Evolutionary conservation across 2,888 invertebrate genomes (phyloP).

Genomic region (Atrina japonica): DNA sequence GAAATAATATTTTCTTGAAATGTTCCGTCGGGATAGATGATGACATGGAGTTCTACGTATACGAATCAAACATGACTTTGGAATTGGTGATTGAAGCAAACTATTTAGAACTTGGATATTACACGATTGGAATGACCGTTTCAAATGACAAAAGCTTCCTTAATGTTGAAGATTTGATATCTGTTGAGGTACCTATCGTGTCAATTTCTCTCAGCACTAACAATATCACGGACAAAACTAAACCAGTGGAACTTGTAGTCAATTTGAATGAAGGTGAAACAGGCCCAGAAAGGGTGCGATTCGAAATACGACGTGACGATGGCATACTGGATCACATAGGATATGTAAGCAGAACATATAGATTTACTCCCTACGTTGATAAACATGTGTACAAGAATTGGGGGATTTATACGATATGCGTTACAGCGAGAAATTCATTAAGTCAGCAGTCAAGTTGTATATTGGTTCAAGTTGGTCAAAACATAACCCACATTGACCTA

Average conservation of each 20-base stretch:
- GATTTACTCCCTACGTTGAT: slow-evolving; percentile 60
- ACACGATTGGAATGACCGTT: slow-evolving; percentile 59
- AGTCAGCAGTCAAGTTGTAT: slow-evolving; percentile 57
- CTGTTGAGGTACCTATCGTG: slow-evolving; percentile 75
- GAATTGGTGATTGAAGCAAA: slow-evolving; percentile 54
- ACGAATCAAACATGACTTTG: slow-evolving; percentile 45
- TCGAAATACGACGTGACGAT: slow-evolving; percentile 71
- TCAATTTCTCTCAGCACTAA: slow-evolving; percentile 50
- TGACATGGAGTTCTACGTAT: slow-evolving; percentile 62
- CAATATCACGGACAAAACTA: slow-evolving; percentile 65
- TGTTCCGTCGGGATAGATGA: slow-evolving; percentile 72
- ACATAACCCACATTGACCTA: slow-evolving; percentile 73
- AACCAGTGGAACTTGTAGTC: slow-evolving; percentile 62
- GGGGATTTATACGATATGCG: slow-evolving; percentile 74
- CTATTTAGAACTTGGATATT: slow-evolving; percentile 69
- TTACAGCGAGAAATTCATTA: slow-evolving; percentile 72
- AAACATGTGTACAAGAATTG: slow-evolving; percentile 70
- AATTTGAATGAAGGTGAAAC: slow-evolving; percentile 64
- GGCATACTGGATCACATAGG: slow-evolving; percentile 53
- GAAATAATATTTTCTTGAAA: slow-evolving; percentile 66
- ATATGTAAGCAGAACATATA: slow-evolving; percentile 47
- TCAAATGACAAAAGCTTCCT: slow-evolving; percentile 71
- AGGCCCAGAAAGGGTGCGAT: slow-evolving; percentile 64
- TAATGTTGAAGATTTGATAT: slow-evolving; percentile 57
- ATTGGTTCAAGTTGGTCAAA: slow-evolving; percentile 73